phyloP scores from a whole-genome alignment of 2,888 invertebrate species.

The Papilio protenor region DNA sequence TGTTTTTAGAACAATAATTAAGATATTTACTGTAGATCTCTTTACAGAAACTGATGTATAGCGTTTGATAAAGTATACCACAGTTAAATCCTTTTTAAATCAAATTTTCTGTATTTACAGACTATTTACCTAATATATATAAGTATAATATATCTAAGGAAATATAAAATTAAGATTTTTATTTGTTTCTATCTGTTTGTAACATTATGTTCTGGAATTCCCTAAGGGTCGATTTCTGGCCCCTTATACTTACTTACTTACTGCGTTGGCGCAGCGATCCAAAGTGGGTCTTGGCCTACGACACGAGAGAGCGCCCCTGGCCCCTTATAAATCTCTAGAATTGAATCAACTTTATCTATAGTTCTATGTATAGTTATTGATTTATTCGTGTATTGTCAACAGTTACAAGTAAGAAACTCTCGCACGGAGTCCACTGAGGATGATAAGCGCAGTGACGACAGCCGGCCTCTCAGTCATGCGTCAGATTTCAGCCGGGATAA shows the following conservation, averaged over 20 bases:
- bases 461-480: slow-evolving; percentile 87
- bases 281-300: too few relatives aligned
- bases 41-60: neutral
- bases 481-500: slow-evolving; percentile 87
- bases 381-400: slow-evolving; percentile 51
- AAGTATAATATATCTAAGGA: neutral
- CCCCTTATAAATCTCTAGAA: neutral
- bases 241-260: too few relatives aligned
- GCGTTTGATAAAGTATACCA: neutral
- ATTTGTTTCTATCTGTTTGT: neutral
- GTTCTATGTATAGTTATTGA: neutral
- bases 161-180: neutral
- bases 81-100: neutral
- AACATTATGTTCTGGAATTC: neutral
- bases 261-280: too few relatives aligned
- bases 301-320: too few relatives aligned
- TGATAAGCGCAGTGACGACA: slow-evolving; percentile 83
- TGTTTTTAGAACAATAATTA: too few relatives aligned
- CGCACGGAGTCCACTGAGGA: slow-evolving; percentile 85
- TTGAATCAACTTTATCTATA: neutral
- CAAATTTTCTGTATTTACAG: neutral
- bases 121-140: neutral
- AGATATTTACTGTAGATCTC: too few relatives aligned
- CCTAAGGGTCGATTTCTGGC: neutral
- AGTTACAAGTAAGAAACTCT: slow-evolving; percentile 85